phyloP scores from a whole-genome alignment of 2,888 invertebrate species.

The Tenthredo distinguenda region DNA sequence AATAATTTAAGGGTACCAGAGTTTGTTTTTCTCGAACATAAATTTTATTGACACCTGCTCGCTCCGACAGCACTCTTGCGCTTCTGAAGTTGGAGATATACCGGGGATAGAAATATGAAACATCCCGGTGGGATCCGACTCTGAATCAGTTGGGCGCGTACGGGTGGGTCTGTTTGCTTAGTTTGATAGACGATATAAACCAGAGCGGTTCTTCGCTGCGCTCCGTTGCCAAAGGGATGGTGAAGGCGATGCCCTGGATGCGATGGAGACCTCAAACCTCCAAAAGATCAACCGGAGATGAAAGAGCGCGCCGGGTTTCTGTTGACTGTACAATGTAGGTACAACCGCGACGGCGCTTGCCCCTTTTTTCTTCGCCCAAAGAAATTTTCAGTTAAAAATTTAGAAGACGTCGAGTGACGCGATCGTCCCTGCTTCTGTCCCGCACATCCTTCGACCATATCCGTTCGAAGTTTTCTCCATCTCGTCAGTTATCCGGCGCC shows the following conservation, averaged over 20 bases:
- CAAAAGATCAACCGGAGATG: conserved; percentile 16
- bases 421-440: background rate
- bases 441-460: background rate
- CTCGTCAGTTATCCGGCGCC: background rate
- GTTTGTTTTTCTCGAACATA: conserved; percentile 15
- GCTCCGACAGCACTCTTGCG: background rate
- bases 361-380: background rate
- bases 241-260: background rate
- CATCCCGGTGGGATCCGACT: background rate
- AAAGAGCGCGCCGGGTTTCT: background rate
- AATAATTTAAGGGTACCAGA: background rate
- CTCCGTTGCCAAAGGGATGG: conserved; percentile 4
- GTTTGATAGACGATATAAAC: conserved; percentile 28
- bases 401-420: background rate
- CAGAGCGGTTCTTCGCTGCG: conserved; percentile 3
- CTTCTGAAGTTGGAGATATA: background rate
- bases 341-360: conserved; percentile 12
- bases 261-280: background rate
- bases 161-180: conserved; percentile 21
- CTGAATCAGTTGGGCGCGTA: background rate
- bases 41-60: conserved; percentile 12
- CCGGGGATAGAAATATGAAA: background rate
- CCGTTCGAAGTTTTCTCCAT: background rate
- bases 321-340: conserved; percentile 24
- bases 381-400: conserved; percentile 9